Evolutionary conservation across 2,888 invertebrate species (phyloP), one percentile per base, ranked within the genome.

Genomic region (Diarsia rubi): DNA sequence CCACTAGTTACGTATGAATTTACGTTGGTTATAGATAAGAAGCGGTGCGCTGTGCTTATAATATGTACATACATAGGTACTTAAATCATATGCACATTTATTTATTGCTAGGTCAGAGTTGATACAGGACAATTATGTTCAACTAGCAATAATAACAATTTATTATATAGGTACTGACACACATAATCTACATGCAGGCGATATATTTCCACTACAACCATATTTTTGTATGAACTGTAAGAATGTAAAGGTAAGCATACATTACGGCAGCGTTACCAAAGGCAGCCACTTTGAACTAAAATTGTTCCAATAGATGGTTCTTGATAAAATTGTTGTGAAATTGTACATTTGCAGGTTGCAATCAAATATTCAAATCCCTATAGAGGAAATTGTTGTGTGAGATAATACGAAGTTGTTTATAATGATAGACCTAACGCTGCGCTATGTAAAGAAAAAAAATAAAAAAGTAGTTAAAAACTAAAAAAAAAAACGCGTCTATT

Each of bases 91-190:
- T 44, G 54, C 47, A 49, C 45, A 72, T 81, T 31, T 11, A 72
- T 66, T 71, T 45, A 80, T 63, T 75, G 59, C 16, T 27, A 68
- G 81, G 69, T 76, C 77, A 77, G 57, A 81, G 72, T 81, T 72
- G 72, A 81, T 31, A 63, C 45, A 52, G 76, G 24, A 72, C 69
- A 76, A 62, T 57, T 3, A 62, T 76, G 71, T 66, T 47, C 64
- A 64, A 69, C 66, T 70, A 73, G 63, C 27, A 73, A 65, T 74
- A 73, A 79, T 54, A 60, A 68, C 8, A 44, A 49, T 49, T 73
- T n/a, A 79, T 68, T 64, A 59, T n/a, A 44, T 6, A n/a, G n/a
- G n/a, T n/a, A 65, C 11, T 12, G 5, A 45, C 21, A 16, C 19
- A 60, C 5, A 24, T 9, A 66, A 24, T 8, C n/a, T 49, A 37